Conservation (phyloP, 2,797 vertebrate genomes). For the Sardinella longiceps region DNA sequence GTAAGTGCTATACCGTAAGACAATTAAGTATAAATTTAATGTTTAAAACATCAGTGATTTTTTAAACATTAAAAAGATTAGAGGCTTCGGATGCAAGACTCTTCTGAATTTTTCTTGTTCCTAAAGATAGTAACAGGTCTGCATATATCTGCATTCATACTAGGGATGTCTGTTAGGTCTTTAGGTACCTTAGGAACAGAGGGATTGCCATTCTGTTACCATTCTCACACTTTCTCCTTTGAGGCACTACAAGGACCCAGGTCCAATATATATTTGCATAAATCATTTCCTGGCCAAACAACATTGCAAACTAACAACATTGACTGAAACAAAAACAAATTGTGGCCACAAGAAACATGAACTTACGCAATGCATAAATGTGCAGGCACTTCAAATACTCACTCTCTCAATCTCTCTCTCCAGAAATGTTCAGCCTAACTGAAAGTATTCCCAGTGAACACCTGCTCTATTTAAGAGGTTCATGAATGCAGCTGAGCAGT, state of each 20-base stretch:
- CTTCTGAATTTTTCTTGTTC: background rate
- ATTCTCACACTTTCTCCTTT: background rate
- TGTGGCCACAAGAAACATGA: background rate
- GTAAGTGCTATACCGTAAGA: background rate
- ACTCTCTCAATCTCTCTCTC: background rate
- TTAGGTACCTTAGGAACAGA: background rate
- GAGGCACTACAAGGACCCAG: background rate
- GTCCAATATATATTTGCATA: background rate
- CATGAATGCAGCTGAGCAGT: background rate
- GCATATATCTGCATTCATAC: background rate
- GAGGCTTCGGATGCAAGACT: background rate
- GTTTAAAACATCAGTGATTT: background rate
- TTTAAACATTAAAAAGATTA: background rate
- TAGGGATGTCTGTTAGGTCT: background rate
- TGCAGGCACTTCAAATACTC: constrained; percentile 17
- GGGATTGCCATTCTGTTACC: too few species aligned
- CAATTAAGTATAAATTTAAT: background rate
- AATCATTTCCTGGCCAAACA: background rate
- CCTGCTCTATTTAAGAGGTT: background rate
- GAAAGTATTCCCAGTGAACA: background rate
- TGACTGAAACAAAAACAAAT: background rate
- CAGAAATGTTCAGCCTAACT: background rate
- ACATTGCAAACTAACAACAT: background rate
- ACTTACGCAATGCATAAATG: background rate
- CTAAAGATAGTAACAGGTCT: background rate